Evolutionary conservation across 2,797 vertebrate genomes (phyloP), one percentile per base, ranked within the genome.

Genomic region (Cossypha niveicapilla): DNA sequence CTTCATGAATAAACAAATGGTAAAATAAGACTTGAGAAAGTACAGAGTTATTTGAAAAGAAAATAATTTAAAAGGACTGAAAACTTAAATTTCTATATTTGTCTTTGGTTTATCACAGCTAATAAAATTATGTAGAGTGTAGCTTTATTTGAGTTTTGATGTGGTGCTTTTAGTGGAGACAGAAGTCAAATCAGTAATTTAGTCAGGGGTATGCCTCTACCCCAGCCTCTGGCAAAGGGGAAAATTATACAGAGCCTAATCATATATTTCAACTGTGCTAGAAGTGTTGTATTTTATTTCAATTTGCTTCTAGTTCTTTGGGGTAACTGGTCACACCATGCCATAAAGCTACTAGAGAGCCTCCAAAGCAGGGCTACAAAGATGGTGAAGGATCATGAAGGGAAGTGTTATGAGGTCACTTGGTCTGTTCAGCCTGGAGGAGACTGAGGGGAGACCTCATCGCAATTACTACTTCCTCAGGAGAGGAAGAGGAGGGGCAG

Each of bases 351-450:
- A 50, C 35, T 18, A 70, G 44, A 70, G 14, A 76, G 3, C 9
- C 13, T n/a, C 39, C 57, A 76, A 27, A 76, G 44, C 18, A 51
- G 15, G 32, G 10, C 32, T 34, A 27, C 3, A 24, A 37, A 39
- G 8, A 51, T 12, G 25, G 32, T 19, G 30, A 39, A 89, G 32
- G 24, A 17, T 17, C 0, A 1, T 11, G 44, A 58, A n/a, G 17
- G 16, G 28, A 39, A 45, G 28, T 1, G 0, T 0, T 11, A 4
- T 5, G 25, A 76, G 24, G 6, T 11, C 50, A n/a, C 72, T 41
- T 18, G 19, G 4, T 57, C 7, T 57, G 12, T 13, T 57, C 17
- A 45, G 57, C 32, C 63, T 51, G 32, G 22, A 44, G 28, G 3
- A 70, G n/a, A 25, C 9, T 32, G 48, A 56, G 10, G 7, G 18